These are phyloP conservation scores for Drosophila micromelanica DNA, from an alignment of 1,140 invertebrate species.

Conservation along the genomic window DNA sequence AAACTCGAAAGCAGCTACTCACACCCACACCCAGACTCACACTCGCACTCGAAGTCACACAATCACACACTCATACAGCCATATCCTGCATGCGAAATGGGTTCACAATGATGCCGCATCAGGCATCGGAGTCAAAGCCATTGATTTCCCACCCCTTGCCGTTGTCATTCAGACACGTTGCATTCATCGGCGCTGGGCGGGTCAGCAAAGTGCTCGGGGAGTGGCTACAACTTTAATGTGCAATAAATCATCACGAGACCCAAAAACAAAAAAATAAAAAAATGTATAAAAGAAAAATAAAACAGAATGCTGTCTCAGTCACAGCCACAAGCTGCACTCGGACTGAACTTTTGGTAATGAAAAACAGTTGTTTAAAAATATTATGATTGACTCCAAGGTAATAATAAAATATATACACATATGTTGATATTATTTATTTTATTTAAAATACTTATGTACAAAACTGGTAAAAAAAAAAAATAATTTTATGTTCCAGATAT, in stretches of 20 bases:
- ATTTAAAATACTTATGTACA: no score
- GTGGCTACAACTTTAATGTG: constrained; percentile 45
- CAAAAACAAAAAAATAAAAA: constrained; percentile 23
- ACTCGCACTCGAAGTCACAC: not conserved
- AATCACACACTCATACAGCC: not conserved
- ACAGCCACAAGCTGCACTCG: constrained; percentile 5
- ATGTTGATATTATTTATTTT: no score
- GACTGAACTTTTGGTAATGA: not conserved
- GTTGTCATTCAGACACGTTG: constrained; percentile 37
- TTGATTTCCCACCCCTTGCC: constrained; percentile 50
- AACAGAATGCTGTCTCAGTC: not conserved
- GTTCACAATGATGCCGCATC: constrained; percentile 26
- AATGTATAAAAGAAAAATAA: constrained; percentile 33
- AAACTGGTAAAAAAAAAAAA: no score
- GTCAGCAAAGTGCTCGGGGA: constrained; percentile 24
- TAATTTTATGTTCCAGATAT: no score
- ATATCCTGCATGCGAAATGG: constrained; percentile 51
- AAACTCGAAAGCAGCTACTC: constrained; percentile 36
- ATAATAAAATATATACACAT: no score
- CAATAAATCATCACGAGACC: constrained; percentile 62
- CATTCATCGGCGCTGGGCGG: constrained; percentile 35
- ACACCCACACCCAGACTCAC: constrained; percentile 3
- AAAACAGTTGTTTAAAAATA: not conserved
- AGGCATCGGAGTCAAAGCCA: constrained; percentile 38
- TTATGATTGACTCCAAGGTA: not conserved